Conservation (phyloP, 2,113 vertebrate genomes). For the Crypturellus undulatus region DNA sequence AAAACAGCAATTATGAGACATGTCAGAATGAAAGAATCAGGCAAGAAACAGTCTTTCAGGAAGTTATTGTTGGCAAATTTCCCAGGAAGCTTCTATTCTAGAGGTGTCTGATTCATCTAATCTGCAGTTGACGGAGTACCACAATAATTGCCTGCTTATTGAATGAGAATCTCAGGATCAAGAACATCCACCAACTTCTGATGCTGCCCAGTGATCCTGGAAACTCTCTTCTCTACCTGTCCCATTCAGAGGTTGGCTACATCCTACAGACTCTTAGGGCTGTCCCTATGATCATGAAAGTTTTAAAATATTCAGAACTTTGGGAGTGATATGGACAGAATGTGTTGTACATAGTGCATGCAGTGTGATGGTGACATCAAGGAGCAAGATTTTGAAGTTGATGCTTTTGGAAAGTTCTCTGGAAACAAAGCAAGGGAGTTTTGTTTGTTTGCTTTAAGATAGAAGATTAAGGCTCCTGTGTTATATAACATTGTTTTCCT, state of each 20-base stretch:
- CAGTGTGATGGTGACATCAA: not conserved
- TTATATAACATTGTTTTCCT: not conserved
- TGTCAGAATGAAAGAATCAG: not conserved
- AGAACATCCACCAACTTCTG: not conserved
- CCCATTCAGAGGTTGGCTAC: not conserved
- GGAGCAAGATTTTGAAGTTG: not conserved
- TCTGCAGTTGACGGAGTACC: not conserved
- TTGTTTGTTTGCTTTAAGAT: not conserved
- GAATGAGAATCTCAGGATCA: not conserved
- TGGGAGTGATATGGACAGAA: not conserved
- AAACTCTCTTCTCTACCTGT: not conserved
- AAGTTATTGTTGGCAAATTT: slow-evolving; percentile 4
- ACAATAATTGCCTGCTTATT: not conserved
- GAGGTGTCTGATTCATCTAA: not conserved
- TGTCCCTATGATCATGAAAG: not conserved
- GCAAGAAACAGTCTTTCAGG: slow-evolving; percentile 1
- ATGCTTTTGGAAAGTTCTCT: not conserved
- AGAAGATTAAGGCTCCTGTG: not conserved
- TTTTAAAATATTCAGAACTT: not conserved
- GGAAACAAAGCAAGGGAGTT: not conserved
- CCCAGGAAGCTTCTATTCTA: not conserved
- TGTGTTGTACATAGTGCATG: not conserved
- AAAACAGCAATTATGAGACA: not conserved
- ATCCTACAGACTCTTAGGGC: not conserved
- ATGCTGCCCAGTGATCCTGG: not conserved